Base-by-base conservation (phyloP, 2,888 invertebrate species). In the Tromatobia lineatoria region DNA sequence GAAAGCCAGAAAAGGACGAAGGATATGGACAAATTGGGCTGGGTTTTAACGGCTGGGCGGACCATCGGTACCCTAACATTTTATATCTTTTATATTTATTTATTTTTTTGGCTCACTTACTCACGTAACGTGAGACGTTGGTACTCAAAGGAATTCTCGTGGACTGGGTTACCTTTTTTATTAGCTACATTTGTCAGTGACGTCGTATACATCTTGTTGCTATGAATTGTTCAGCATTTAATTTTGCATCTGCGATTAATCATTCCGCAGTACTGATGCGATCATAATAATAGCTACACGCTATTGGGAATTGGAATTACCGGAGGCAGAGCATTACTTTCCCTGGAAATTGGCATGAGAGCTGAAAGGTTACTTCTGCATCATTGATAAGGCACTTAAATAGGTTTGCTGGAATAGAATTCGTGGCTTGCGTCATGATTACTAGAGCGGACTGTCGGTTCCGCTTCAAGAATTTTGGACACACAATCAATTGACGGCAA, bases 221-320 rank as follows among this genome's bases (percentile, higher is more conserved):
- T 18, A 34, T 61, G 61, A 34, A 38, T 61, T 18, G 8, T 61
- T 61, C n/a, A 61, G 2, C 29, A n/a, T 61, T n/a, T 61, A 34
- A 34, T 38, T 61, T 18, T 3, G n/a, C 3, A 18, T 38, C 11
- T 61, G 18, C 20, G 18, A 61, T 29, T 6, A 38, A 61, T 29
- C 38, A 29, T 61, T 34, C n/a, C 15, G 4, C 34, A 4, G 61
- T 0, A n/a, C 10, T 61, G 18, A 61, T 38, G 18, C 20, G 13
- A 57, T 25, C 13, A 15, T 57, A 57, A 6, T 25, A 57, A 57
- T 57, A 15, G 13, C 25, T 25, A 57, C 25, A 23, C 57, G 57
- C 57, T 23, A 57, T 57, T 7, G 25, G 25, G 25, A 13, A 57
- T 15, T 25, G 2, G 3, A 25, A 57, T 57, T 57, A 57, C 6